Evolutionary conservation across 2,113 vertebrate genomes (phyloP), one percentile per base, ranked within the genome.

Genomic region (Chascanopsetta lugubris): DNA sequence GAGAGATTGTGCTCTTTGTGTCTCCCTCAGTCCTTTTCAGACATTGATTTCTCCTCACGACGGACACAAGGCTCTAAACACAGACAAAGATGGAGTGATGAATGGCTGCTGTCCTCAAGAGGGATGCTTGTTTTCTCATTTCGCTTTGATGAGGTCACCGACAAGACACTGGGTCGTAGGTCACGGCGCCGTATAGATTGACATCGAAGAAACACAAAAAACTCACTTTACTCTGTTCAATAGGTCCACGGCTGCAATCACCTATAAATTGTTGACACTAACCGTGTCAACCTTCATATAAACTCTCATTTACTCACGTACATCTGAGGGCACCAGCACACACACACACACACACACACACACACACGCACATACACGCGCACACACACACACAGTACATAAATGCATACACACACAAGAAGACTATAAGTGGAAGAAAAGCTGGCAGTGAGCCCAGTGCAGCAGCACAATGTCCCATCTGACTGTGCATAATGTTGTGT

Each of bases 111-210:
- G 64, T 85, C 77, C 80, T 85, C 80, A 81, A 84, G 82, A 82
- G 71, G 67, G 75, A 80, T 77, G 83, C 84, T 83, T 89, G 84
- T 84, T 88, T 81, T 84, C 83, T 83, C 60, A 45, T 87, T 79
- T 79, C 69, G 69, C 79, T 89, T 90, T 91, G 85, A 92, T 89
- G 85, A 90, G 75, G 80, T 88, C 84, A 84, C 65, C 84, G 86
- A 85, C 71, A 79, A 90, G 82, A 82, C 87, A 50, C 47, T 49
- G 64, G 82, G 81, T 83, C 72, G 75, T 34, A 78, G 87, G 82
- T 85, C 77, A 69, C 26, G 58, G 62, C 79, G 73, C 83, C 42
- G 59, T 58, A 85, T 65, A 85, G 82, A 87, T 63, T 85, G 86
- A 89, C 77, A 77, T 82, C 36, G 77, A 77, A 85, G 76, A 85